Percentiles rank a stretch among this genome's conserved stretches.
phyloP scores from a whole-genome alignment of 1,140 invertebrate genomes.

The Papilio aristodemus region DNA sequence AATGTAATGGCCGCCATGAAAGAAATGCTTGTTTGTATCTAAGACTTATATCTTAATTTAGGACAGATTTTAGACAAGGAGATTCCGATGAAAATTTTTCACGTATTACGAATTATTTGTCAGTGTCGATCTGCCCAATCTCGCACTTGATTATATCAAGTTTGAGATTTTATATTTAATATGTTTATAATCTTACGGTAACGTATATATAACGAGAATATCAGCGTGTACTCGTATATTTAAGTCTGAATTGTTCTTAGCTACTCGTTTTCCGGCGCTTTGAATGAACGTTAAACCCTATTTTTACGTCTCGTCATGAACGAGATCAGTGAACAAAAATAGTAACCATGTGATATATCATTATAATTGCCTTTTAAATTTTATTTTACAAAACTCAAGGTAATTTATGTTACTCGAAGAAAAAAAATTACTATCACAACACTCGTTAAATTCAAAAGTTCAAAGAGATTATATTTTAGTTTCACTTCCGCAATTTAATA shows the following conservation, averaged over 20 bases:
- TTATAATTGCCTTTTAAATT: slow-evolving; percentile 17
- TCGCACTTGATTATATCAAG: too few relatives aligned
- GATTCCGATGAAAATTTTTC: too few relatives aligned
- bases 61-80: too few relatives aligned
- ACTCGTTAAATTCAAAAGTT: background rate
- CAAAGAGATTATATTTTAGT: slow-evolving; percentile 4
- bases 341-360: slow-evolving; percentile 4
- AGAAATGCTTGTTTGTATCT: too few relatives aligned
- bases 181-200: background rate
- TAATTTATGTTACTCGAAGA: slow-evolving; percentile 2
- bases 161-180: too few relatives aligned
- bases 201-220: background rate
- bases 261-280: background rate
- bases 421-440: background rate
- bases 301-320: slow-evolving; percentile 5
- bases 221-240: slow-evolving; percentile 1
- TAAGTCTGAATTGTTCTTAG: background rate
- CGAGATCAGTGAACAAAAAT: background rate
- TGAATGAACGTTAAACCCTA: slow-evolving; percentile 4
- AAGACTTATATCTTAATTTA: too few relatives aligned
- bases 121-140: too few relatives aligned
- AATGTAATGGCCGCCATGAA: too few relatives aligned
- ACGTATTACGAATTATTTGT: too few relatives aligned
- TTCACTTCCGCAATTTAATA: slow-evolving; percentile 2
- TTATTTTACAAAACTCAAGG: background rate